Evolutionary conservation across 92 coral and sea anemone genomes (phyloP).

Genomic region (Actinostola sp.): DNA sequence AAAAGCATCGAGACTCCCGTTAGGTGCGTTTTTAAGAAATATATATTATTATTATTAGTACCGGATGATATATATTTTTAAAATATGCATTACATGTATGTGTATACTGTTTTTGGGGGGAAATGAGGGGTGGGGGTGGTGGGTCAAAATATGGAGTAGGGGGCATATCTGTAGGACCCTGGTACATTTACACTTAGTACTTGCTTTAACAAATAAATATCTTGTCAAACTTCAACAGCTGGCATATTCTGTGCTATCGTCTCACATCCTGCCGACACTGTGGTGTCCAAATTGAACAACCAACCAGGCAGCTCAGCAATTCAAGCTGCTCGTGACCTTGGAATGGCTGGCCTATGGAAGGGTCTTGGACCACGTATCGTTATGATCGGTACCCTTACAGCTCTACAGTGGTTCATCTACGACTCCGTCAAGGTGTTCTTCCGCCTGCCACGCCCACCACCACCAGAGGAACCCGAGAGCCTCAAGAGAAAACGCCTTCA

Average conservation of each 20-base stretch:
- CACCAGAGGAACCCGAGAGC: constrained; percentile 99
- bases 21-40: no score
- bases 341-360: constrained; percentile 98
- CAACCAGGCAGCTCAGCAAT: constrained; percentile 94
- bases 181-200: no score
- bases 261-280: constrained; percentile 99
- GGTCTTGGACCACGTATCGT: constrained; percentile 99
- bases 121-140: no score
- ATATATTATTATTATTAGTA: no score
- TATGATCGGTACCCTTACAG: constrained; percentile 99
- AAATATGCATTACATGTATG: no score
- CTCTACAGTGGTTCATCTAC: constrained; percentile 99
- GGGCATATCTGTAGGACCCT: no score
- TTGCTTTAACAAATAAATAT: no score
- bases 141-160: no score
- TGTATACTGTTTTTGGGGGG: no score
- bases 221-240: constrained; percentile 53
- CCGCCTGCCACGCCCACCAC: constrained; percentile 99
- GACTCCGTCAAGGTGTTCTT: constrained; percentile 97
- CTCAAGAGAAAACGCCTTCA: constrained; percentile 80
- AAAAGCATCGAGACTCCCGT: no score
- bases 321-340: constrained; percentile 94
- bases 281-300: constrained; percentile 96
- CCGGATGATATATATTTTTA: no score
- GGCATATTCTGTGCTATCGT: constrained; percentile 98